Base-by-base conservation (phyloP, 2,888 invertebrate species). In the Galerucella calmariensis region DNA sequence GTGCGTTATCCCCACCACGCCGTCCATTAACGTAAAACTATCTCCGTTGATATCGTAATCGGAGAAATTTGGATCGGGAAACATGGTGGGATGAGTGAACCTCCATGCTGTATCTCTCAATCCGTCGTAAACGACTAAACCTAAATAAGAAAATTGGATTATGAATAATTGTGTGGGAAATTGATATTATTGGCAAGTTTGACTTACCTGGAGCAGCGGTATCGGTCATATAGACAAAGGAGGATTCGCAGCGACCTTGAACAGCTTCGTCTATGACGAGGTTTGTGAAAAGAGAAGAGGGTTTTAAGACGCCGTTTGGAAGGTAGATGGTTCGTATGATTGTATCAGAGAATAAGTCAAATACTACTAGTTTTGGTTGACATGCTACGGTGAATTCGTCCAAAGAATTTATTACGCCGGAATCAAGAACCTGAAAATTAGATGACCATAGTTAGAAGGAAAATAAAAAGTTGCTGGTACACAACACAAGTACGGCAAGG, bases 21-120 rank as follows among this genome's bases (percentile, higher is more conserved):
- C 94, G 84, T 94, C 94, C 90, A 93, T 92, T 16, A 94, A 89
- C 2, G 93, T 92, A 86, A 94, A 94, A 0, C 84, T 86, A 79
- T 91, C 91, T 0, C 91, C 92, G 10, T 90, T 91, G 76, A 96
- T 93, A 87, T 90, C 91, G 78, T 94, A 93, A 79, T 92, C 92
- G 0, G 94, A 92, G 79, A 92, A 91, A 86, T 95, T 93, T 0
- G 95, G 95, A 88, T 95, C 93, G 0, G 95, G 95, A 86, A 93
- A 95, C 95, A 96, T 95, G 65, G 93, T 91, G 0, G 95, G 93
- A 86, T 95, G 95, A 41, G 92, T 90, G 2, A 94, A 89, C 66
- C 95, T 90, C 95, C 95, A 95, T 46, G 95, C 94, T 77, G 92
- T 91, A 84, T 95, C 95, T 62, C 91, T 91, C 4, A 90, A 88